Conservation (phyloP, 2,888 invertebrate species). For the Zhuqinia jingwanae region DNA sequence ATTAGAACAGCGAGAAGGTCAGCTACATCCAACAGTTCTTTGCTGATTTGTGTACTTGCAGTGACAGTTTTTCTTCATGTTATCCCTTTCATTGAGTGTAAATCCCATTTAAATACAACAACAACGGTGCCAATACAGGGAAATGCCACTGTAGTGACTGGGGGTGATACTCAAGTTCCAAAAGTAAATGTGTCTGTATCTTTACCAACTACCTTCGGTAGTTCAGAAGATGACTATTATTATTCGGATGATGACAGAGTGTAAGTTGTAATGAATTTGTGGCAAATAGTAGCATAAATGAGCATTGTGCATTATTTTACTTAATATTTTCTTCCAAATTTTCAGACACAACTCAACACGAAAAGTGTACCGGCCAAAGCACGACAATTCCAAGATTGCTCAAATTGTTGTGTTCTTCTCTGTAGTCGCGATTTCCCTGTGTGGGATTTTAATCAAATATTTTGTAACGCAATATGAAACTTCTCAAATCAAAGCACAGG, state of each 20-base stretch:
- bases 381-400: constrained; percentile 58
- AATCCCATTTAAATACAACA: neutral
- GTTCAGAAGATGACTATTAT: constrained; percentile 40
- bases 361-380: constrained; percentile 25
- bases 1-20: too few relatives aligned
- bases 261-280: too few relatives aligned
- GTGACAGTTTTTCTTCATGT: neutral
- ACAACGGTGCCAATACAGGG: neutral
- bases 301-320: too few relatives aligned
- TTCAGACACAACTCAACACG: constrained; percentile 29
- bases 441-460: constrained; percentile 69
- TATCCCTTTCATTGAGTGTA: neutral
- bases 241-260: neutral
- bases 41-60: neutral
- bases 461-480: constrained; percentile 72
- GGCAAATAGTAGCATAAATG: too few relatives aligned
- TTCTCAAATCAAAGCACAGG: constrained; percentile 68
- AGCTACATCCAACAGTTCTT: neutral
- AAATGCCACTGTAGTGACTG: too few relatives aligned
- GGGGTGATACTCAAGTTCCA: too few relatives aligned
- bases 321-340: neutral
- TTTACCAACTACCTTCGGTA: too few relatives aligned
- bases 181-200: too few relatives aligned
- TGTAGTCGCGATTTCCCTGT: constrained; percentile 60
- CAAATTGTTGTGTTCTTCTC: constrained; percentile 61